These are phyloP conservation scores for Tuta absoluta DNA, from an alignment of 2,888 invertebrate genomes.

Conservation along the genomic window DNA sequence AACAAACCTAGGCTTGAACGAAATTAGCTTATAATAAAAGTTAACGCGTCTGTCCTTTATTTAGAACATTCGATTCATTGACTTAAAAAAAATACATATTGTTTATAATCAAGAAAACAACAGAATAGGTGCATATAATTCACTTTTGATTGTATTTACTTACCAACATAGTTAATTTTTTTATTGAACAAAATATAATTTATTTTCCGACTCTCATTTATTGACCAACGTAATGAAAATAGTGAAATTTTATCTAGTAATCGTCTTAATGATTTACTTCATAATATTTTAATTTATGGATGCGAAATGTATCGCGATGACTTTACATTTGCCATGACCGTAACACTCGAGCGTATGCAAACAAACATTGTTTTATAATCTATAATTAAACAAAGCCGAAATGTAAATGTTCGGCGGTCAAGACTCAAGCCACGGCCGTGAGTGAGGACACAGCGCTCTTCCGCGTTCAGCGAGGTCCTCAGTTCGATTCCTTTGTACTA, in stretches of 20 bases:
- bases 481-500: constrained; percentile 18
- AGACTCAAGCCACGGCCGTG: constrained; percentile 21
- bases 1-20: too few species aligned
- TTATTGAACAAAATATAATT: too few species aligned
- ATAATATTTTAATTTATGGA: background rate
- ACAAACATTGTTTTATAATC: background rate
- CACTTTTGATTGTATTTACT: too few species aligned
- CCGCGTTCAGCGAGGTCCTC: constrained; percentile 25
- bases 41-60: too few species aligned
- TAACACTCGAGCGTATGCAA: background rate
- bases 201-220: background rate
- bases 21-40: too few species aligned
- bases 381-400: constrained; percentile 28
- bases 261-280: background rate
- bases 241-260: background rate
- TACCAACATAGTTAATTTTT: too few species aligned
- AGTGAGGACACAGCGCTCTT: constrained; percentile 26
- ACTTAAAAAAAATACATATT: too few species aligned
- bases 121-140: too few species aligned
- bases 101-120: too few species aligned
- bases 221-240: background rate
- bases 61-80: too few species aligned
- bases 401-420: constrained; percentile 28
- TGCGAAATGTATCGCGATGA: background rate
- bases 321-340: constrained; percentile 4